Base-by-base conservation (phyloP, 2,888 invertebrate genomes). In the Antitype chi region DNA sequence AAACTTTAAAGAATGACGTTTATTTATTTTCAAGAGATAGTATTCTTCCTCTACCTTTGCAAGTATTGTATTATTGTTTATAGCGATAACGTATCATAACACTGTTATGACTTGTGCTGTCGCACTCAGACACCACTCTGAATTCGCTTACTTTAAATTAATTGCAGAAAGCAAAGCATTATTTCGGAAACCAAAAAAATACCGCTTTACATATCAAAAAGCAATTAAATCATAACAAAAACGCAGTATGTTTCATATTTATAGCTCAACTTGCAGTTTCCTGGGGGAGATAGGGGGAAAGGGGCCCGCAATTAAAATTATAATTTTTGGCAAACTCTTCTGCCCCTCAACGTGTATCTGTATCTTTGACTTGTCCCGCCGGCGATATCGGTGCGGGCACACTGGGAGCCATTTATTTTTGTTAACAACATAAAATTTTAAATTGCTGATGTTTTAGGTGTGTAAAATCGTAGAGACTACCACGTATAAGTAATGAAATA, bases 281-380 rank as follows among this genome's bases (percentile, higher is more conserved):
- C 89, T 86, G 90, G 91, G 91, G 91, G 90, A 89, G 91, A 81
- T 63, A 88, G 91, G 91, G 91, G 89, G 82, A 89, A 88, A 84
- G 87, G 92, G 91, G 90, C 76, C 87, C 90, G 95, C 96, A 96
- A 96, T 96, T 96, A 96, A 96, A 96, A 96, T 96, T 96, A 96
- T 96, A 96, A 96, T 96, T 96, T 96, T 96, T 95, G 96, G 96
- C 96, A 96, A 96, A 96, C 95, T 94, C 92, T 93, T 92, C 94
- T 94, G 90, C 93, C 95, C 93, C 89, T 92, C 89, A 83, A 89
- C 92, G 92, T 94, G 91, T 95, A 94, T 95, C 92, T 95, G 91
- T 96, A 95, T 96, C 95, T 96, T 96, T 96, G 95, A 94, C 93
- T 94, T 94, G 93, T 94, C 92, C 95, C 95, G 94, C 90, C 89